Evolutionary conservation across 2,888 invertebrate species (phyloP).

Genomic region (Sarcophaga caerulescens): DNA sequence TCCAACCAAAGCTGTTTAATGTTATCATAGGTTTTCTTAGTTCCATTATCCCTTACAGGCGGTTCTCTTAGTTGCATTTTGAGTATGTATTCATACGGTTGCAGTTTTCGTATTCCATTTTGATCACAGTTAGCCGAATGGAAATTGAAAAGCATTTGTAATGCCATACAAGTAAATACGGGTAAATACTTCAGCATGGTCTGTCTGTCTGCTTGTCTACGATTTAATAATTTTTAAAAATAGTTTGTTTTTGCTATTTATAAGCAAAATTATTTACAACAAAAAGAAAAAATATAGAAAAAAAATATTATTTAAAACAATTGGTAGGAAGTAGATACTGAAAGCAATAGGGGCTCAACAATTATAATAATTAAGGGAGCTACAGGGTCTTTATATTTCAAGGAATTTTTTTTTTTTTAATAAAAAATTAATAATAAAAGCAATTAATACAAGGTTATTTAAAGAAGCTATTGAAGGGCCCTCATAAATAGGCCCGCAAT

Average conservation of each 20-base stretch:
- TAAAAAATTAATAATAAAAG: too few species aligned
- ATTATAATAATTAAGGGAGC: too few species aligned
- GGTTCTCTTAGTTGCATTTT: constrained; percentile 79
- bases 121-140: neutral
- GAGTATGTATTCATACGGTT: constrained; percentile 70
- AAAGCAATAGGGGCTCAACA: too few species aligned
- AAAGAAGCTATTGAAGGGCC: too few species aligned
- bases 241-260: constrained; percentile 24
- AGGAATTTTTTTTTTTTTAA: too few species aligned
- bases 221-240: too few species aligned
- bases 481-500: too few species aligned
- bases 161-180: neutral
- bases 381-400: too few species aligned
- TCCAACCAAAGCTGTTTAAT: constrained; percentile 81
- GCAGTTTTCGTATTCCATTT: constrained; percentile 26
- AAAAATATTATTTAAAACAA: neutral
- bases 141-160: constrained; percentile 20
- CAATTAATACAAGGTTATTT: too few species aligned
- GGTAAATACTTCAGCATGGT: constrained; percentile 11
- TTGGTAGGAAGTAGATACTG: too few species aligned
- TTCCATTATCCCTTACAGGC: constrained; percentile 70
- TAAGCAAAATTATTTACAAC: constrained; percentile 4
- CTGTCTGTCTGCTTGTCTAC: neutral
- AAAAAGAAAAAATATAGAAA: neutral
- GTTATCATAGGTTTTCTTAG: constrained; percentile 70